Evolutionary conservation across 1,140 invertebrate genomes (phyloP), one percentile per base, ranked within the genome.

Genomic region (Magallana gigas): DNA sequence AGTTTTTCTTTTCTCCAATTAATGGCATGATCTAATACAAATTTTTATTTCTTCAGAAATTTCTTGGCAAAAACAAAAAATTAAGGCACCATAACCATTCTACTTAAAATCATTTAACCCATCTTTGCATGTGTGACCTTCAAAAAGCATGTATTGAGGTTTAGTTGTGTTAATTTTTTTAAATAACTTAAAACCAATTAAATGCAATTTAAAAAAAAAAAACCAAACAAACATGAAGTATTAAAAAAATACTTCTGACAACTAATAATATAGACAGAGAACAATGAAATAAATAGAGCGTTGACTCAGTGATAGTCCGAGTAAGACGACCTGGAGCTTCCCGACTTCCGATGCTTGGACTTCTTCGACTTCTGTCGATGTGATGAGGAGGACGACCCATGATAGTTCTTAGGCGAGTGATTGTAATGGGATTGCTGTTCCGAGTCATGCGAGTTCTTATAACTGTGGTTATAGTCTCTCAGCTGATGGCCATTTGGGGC

Each of bases 381-480:
- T 14, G 60, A 60, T 16, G 57, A 59, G 12, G 60, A 60, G 36
- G 57, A 59, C 18, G 29, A 48, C 8, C 29, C 14, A 9, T 48
- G 18, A 59, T 83, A 64, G 16, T 48, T 64, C 29, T 84, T 48
- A 16, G 57, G 85, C 57, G 76, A 83, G 56, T 87, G 59, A 62
- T 83, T 60, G 56, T 80, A 82, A 12, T 68, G 85, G 29, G 85
- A 87, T 62, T 64, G 85, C 62, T 87, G 85, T 82, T 83, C 64
- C 29, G 83, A 84, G 23, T 87, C 76, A 64, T 87, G 80, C 0
- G 80, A 36, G 48, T 64, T 64, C 14, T 87, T 83, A 60, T 86
- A 81, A 57, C 88, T 85, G 71, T 89, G 88, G 59, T 89, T 89
- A 64, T 86, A 89, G 23, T 89, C 88, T 57, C 84, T 83, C n/a